Evolutionary conservation across 2,113 vertebrate species (phyloP).

Genomic region (Montifringilla adamsi): DNA sequence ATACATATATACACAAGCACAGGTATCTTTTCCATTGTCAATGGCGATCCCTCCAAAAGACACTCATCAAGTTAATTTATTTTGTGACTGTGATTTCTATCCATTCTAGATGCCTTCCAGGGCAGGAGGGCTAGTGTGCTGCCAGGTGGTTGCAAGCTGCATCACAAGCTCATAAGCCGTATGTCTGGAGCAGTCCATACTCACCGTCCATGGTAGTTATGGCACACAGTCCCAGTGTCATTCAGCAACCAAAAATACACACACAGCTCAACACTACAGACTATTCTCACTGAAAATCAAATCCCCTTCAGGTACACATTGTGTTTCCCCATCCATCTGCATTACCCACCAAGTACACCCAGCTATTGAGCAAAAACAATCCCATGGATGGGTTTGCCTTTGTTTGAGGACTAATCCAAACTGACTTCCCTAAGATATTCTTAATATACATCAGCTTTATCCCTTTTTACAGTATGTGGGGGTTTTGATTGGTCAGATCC

Average conservation of each 20-base stretch:
- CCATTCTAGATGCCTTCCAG: background rate
- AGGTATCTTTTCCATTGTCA: background rate
- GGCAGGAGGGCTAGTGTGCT: background rate
- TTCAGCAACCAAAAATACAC: too few species aligned
- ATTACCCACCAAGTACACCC: background rate
- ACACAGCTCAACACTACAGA: too few species aligned
- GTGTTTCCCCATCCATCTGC: background rate
- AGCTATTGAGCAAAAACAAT: background rate
- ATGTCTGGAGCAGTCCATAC: background rate
- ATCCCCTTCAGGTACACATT: background rate
- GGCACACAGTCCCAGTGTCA: too few species aligned
- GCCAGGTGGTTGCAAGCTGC: too few species aligned
- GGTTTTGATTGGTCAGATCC: background rate
- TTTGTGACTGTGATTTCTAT: background rate
- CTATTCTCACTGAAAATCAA: background rate
- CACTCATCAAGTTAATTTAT: rapidly evolving
- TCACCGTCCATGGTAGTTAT: background rate
- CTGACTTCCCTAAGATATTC: background rate
- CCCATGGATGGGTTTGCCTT: rapidly evolving
- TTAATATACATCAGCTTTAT: background rate
- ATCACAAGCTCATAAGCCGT: rapidly evolving
- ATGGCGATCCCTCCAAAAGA: background rate
- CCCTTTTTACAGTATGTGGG: background rate
- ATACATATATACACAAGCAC: background rate
- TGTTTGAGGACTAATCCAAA: background rate